Percentiles rank a stretch among this genome's conserved stretches.
phyloP scores from a whole-genome alignment of 2,888 invertebrate species.

The Acleris literana region DNA sequence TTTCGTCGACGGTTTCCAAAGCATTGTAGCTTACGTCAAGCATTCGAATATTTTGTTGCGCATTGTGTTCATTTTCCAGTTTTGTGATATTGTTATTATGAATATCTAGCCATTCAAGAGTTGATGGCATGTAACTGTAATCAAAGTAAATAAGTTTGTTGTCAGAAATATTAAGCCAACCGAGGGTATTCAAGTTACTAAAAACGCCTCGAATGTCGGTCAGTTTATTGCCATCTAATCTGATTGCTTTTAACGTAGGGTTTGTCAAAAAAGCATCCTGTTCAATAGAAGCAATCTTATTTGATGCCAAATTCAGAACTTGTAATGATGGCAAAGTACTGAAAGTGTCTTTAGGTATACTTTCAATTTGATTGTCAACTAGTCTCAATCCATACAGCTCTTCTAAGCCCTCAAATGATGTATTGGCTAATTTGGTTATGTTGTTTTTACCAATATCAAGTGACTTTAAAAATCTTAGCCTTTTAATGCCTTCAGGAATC shows the following conservation, averaged over 20 bases:
- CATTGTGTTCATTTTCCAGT: slow-evolving; percentile 88
- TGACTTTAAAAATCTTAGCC: slow-evolving; percentile 87
- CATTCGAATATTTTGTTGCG: slow-evolving; percentile 87
- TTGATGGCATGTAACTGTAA: slow-evolving; percentile 89
- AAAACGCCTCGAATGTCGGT: slow-evolving; percentile 90
- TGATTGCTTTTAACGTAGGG: slow-evolving; percentile 88
- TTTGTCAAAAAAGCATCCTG: slow-evolving; percentile 90
- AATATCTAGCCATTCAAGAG: slow-evolving; percentile 91
- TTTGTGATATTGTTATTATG: slow-evolving; percentile 90
- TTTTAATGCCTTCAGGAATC: slow-evolving; percentile 87
- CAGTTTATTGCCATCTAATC: slow-evolving; percentile 90
- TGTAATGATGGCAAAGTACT: slow-evolving; percentile 88
- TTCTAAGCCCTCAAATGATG: slow-evolving; percentile 89
- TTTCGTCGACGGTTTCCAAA: slow-evolving; percentile 87
- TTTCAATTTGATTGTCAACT: slow-evolving; percentile 90
- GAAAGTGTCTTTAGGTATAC: slow-evolving; percentile 89
- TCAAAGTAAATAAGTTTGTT: slow-evolving; percentile 91
- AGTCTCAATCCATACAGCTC: slow-evolving; percentile 90
- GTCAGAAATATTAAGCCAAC: slow-evolving; percentile 92
- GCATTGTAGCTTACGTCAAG: slow-evolving; percentile 90
- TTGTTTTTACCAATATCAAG: slow-evolving; percentile 92
- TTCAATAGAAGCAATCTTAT: slow-evolving; percentile 89
- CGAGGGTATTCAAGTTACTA: slow-evolving; percentile 87
- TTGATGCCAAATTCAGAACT: slow-evolving; percentile 91
- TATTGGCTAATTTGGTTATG: slow-evolving; percentile 87